Percentiles rank a stretch among this genome's conserved stretches.
Evolutionary conservation across 2,797 vertebrate genomes (phyloP).

Genomic region (Borostomias antarcticus): DNA sequence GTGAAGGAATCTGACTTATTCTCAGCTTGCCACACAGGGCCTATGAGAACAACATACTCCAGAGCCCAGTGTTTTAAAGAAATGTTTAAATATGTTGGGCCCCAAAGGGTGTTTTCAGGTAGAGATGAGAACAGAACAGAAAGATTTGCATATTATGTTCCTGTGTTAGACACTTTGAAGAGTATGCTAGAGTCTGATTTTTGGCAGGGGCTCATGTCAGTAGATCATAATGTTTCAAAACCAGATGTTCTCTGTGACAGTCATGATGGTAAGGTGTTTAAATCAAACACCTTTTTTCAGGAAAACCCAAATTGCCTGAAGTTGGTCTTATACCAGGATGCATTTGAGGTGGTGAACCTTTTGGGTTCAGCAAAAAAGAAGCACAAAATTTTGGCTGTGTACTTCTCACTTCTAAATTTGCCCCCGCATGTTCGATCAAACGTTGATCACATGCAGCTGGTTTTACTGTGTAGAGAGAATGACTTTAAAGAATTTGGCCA

Average conservation of each 20-base stretch:
- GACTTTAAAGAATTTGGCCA: constrained; percentile 34
- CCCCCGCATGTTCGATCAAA: constrained; percentile 7
- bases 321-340: constrained; percentile 33
- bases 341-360: constrained; percentile 30
- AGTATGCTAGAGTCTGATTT: constrained; percentile 19
- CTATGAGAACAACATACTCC: constrained; percentile 24
- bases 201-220: constrained; percentile 20
- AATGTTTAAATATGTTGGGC: constrained; percentile 31
- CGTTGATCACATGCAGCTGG: constrained; percentile 22
- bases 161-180: constrained; percentile 15
- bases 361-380: constrained; percentile 26
- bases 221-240: constrained; percentile 7
- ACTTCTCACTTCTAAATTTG: constrained; percentile 30
- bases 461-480: constrained; percentile 30
- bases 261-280: constrained; percentile 33
- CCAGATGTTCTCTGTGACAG: constrained; percentile 24
- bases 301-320: constrained; percentile 35
- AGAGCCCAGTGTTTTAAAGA: constrained; percentile 40
- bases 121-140: constrained; percentile 35
- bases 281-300: constrained; percentile 29
- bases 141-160: constrained; percentile 29
- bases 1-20: constrained; percentile 40
- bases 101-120: constrained; percentile 19
- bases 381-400: constrained; percentile 27
- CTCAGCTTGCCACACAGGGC: constrained; percentile 32